Percentiles rank a stretch among this genome's conserved stretches.
Conservation (phyloP, 2,797 vertebrate genomes). For the Anabacerthia variegaticeps region DNA sequence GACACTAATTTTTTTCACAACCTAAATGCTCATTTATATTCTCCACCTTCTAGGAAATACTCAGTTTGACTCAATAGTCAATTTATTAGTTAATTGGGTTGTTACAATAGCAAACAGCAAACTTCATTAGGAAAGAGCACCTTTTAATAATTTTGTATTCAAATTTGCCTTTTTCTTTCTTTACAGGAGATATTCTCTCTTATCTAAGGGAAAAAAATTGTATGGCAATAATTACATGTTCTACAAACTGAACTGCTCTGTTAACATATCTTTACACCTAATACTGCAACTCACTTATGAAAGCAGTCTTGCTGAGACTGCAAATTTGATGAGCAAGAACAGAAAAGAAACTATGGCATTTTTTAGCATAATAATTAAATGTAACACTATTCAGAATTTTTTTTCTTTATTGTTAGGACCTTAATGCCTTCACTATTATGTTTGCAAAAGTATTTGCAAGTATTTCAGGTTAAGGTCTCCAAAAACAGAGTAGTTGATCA, state of each 20-base stretch:
- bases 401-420: not conserved
- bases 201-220: not conserved
- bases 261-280: not conserved
- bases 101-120: not conserved
- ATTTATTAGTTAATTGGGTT: not conserved
- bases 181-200: not conserved
- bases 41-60: not conserved
- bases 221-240: conserved; percentile 1
- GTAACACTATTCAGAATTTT: not conserved
- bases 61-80: not conserved
- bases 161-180: not conserved
- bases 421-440: not conserved
- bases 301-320: not conserved
- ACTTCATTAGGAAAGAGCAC: not conserved
- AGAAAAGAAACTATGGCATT: not conserved
- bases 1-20: not conserved
- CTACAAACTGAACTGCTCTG: not conserved
- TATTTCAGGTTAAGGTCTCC: not conserved
- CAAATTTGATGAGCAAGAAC: not conserved
- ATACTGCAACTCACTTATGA: not conserved
- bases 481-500: not conserved
- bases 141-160: not conserved
- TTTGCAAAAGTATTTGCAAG: not conserved
- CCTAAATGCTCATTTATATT: not conserved
- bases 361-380: not conserved